A percentile compares a stretch with the other conserved stretches of the same genome.
phyloP scores from a whole-genome alignment of 2,113 vertebrate species.

The Ceyx melanurus region DNA sequence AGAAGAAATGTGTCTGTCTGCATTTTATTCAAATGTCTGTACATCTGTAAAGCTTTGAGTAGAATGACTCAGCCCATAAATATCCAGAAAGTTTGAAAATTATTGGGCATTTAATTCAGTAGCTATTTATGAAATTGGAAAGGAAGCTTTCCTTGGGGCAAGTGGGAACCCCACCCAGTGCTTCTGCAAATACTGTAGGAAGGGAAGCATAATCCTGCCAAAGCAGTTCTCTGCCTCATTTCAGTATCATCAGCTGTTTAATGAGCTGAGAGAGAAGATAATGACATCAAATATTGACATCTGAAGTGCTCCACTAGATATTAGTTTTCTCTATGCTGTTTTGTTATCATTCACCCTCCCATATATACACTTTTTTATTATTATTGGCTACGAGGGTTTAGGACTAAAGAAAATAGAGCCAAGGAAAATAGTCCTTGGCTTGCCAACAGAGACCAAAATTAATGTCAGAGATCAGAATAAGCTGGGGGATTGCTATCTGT shows the following conservation, averaged over 20 bases:
- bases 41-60: neutral
- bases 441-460: neutral
- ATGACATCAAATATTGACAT: slow-evolving; percentile 60
- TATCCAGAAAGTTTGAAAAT: neutral
- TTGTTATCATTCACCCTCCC: neutral
- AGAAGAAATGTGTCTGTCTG: neutral
- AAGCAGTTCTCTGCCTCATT: slow-evolving; percentile 39
- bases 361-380: neutral
- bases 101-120: neutral
- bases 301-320: slow-evolving; percentile 45
- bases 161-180: neutral
- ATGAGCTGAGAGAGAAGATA: slow-evolving; percentile 55
- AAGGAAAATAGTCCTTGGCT: neutral
- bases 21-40: neutral
- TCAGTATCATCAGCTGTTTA: slow-evolving; percentile 59
- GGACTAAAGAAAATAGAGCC: neutral
- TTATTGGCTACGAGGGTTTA: neutral
- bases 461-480: neutral
- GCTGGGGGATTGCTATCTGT: neutral
- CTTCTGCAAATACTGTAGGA: slow-evolving; percentile 27
- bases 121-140: slow-evolving; percentile 5
- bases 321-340: slow-evolving; percentile 47
- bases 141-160: slow-evolving; percentile 11
- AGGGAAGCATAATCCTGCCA: slow-evolving; percentile 16
- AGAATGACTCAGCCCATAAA: neutral